These are phyloP conservation scores for Speoplatyrhinus poulsoni DNA, from an alignment of 2,113 vertebrate genomes.

Conservation along the genomic window DNA sequence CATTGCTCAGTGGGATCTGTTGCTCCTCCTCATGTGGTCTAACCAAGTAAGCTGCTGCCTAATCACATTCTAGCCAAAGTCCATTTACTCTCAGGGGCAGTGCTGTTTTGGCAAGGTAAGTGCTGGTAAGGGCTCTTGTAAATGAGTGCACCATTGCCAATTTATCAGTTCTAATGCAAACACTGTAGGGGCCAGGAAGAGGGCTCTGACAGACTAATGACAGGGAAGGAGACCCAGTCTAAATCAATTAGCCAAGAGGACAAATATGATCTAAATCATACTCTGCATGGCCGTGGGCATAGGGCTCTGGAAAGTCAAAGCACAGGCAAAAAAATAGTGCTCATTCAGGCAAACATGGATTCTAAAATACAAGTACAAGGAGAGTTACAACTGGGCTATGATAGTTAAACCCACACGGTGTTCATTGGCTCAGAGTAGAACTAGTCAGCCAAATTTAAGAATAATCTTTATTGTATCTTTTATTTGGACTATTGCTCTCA, in stretches of 20 bases:
- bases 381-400: slow-evolving; percentile 29
- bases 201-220: slow-evolving; percentile 66
- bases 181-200: slow-evolving; percentile 56
- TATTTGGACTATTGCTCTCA: background rate
- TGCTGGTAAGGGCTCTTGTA: slow-evolving; percentile 42
- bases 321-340: slow-evolving; percentile 30
- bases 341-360: slow-evolving; percentile 35
- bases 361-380: background rate
- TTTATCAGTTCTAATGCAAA: slow-evolving; percentile 62
- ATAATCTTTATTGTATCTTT: slow-evolving; percentile 5
- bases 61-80: slow-evolving; percentile 70
- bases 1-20: slow-evolving; percentile 64
- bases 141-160: slow-evolving; percentile 48
- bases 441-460: background rate
- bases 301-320: slow-evolving; percentile 22
- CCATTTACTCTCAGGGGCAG: slow-evolving; percentile 64
- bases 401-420: slow-evolving; percentile 20
- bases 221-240: slow-evolving; percentile 58
- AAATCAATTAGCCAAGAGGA: slow-evolving; percentile 79
- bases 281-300: slow-evolving; percentile 27
- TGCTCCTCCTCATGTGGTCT: slow-evolving; percentile 66
- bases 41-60: slow-evolving; percentile 71
- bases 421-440: slow-evolving; percentile 5
- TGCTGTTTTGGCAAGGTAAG: slow-evolving; percentile 58
- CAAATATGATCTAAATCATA: slow-evolving; percentile 73